Conservation (phyloP, 2,797 vertebrate species). For the Gymnothorax reevesii region DNA sequence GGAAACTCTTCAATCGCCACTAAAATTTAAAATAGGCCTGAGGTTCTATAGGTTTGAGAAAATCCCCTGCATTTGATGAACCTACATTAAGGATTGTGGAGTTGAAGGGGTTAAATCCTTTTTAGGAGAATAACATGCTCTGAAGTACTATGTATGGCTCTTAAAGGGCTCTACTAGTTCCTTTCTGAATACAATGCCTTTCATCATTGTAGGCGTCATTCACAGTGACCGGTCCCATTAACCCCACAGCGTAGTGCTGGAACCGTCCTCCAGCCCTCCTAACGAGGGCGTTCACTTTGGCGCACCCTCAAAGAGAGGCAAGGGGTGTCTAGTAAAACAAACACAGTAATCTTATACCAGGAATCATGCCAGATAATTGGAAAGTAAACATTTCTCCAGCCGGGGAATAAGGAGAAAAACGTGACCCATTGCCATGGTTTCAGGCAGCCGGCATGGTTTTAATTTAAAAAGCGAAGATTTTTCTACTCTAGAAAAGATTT, state of each 20-base stretch:
- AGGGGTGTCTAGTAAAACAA: slow-evolving; percentile 62
- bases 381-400: slow-evolving; percentile 66
- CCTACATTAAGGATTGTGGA: no score
- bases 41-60: no score
- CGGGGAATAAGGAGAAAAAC: slow-evolving; percentile 57
- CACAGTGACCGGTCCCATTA: not conserved
- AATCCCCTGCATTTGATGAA: no score
- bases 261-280: slow-evolving; percentile 51
- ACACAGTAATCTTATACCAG: slow-evolving; percentile 59
- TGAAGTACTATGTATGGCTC: not conserved
- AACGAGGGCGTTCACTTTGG: slow-evolving; percentile 31
- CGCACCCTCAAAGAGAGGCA: slow-evolving; percentile 21
- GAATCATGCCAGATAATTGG: slow-evolving; percentile 62
- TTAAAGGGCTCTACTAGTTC: not conserved
- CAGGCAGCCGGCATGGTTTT: slow-evolving; percentile 56
- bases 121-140: slow-evolving; percentile 1
- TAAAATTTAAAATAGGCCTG: no score
- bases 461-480: slow-evolving; percentile 51
- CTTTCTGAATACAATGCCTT: not conserved
- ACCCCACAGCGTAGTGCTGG: slow-evolving; percentile 36
- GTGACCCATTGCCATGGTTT: slow-evolving; percentile 62
- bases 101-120: not conserved
- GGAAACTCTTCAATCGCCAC: no score
- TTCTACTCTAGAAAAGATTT: slow-evolving; percentile 38
- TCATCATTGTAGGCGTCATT: not conserved